Evolutionary conservation across 2,888 invertebrate genomes (phyloP), one percentile per base, ranked within the genome.

Genomic region (Schizaphis graminum): DNA sequence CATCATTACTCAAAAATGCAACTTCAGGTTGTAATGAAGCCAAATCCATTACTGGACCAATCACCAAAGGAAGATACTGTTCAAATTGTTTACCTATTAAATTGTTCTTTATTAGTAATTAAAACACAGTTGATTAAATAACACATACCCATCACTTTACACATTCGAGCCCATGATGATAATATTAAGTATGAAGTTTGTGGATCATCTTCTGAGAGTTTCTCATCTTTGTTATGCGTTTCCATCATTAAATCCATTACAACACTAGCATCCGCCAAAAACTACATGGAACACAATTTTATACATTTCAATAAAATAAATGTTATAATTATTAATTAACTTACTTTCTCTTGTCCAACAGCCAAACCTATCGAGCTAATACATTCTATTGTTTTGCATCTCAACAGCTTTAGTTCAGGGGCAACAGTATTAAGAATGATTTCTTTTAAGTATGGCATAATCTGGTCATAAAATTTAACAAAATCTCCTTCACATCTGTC

Each of bases 301-400:
- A 94, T 28, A 61, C 26, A 92, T 84, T 24, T 91, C 28, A 94
- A 94, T 87, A 85, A 95, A 95, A 95, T 86, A 84, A 35, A 77
- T 21, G 35, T 8, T 7, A 21, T 21, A 1, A 77, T 35, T 77
- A 57, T 89, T 86, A 41, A 92, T n/a, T 77, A 53, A 94, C 91
- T 93, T 95, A 96, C 96, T 95, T 96, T 96, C 41, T 96, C 96
- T 89, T 96, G 95, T 24, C 96, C 96, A 90, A 96, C 96, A 94
- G 96, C 96, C 95, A 96, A 95, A 95, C 99, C 99, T 96, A 99
- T 99, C 94, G 99, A 97, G 96, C 99, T 99, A 95, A 99, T 99
- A 96, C 99, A 99, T 96, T 99, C 99, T 95, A 99, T 99, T 3
- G 99, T 99, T 96, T 99, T 99, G 24, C 99, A 99, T 93, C 99